These are phyloP conservation scores for Malacoraja senta DNA, from an alignment of 2,797 vertebrate species.

Conservation along the genomic window DNA sequence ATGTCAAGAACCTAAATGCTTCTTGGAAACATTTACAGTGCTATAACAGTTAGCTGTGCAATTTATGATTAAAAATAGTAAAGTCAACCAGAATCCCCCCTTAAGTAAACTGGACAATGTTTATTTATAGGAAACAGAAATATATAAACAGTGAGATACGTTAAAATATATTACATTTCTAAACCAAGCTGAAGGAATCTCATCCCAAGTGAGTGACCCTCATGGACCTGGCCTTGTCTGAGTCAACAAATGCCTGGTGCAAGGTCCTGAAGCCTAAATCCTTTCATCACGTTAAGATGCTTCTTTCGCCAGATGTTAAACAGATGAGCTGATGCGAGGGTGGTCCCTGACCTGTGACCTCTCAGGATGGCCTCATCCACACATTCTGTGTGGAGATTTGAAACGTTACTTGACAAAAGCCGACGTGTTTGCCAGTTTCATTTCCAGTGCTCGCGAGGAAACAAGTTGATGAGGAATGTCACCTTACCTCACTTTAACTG, in stretches of 20 bases:
- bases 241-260: background rate
- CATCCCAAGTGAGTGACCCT: background rate
- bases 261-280: background rate
- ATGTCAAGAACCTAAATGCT: background rate
- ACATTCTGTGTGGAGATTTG: background rate
- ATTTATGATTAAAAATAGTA: slow-evolving; percentile 16
- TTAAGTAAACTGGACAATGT: slow-evolving; percentile 16
- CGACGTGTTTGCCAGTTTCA: background rate
- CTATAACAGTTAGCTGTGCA: background rate
- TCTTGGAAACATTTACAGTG: background rate
- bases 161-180: slow-evolving; percentile 20
- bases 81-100: background rate
- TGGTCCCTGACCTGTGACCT: slow-evolving; percentile 13
- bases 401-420: background rate
- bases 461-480: no score
- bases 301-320: slow-evolving; percentile 30
- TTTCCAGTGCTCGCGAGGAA: background rate
- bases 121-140: slow-evolving; percentile 25
- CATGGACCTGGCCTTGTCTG: background rate
- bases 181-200: slow-evolving; percentile 1
- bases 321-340: slow-evolving; percentile 9
- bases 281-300: background rate
- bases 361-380: background rate
- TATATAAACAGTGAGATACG: slow-evolving; percentile 11
- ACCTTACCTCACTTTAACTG: no score